A percentile compares a stretch with the other conserved stretches of the same genome.
phyloP scores from a whole-genome alignment of 1,140 invertebrate genomes.

The Diorhabda carinulata region DNA sequence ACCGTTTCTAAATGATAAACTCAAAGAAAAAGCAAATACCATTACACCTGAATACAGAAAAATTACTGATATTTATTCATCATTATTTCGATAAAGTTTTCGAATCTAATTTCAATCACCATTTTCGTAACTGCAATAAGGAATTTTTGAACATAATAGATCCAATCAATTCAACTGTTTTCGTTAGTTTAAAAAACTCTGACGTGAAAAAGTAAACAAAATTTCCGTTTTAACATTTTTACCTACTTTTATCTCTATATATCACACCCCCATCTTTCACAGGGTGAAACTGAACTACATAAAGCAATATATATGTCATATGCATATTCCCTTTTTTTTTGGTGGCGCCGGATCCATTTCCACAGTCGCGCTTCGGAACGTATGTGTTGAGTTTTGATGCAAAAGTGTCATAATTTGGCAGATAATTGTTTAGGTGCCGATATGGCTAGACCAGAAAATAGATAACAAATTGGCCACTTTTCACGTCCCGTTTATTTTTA shows the following conservation, averaged over 20 bases:
- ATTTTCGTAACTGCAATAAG: too few species aligned
- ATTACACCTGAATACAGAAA: too few species aligned
- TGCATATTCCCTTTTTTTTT: conserved; percentile 11
- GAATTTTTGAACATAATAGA: too few species aligned
- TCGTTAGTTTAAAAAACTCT: too few species aligned
- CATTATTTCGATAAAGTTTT: too few species aligned
- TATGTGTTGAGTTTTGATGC: conserved; percentile 13
- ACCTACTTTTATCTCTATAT: not conserved
- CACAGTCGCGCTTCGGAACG: not conserved
- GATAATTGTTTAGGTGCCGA: conserved; percentile 33
- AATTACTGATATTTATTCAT: too few species aligned
- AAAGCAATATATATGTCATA: conserved; percentile 25
- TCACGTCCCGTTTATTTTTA: conserved; percentile 6
- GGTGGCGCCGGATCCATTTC: conserved; percentile 24
- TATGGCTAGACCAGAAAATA: conserved; percentile 27
- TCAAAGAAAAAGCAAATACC: too few species aligned
- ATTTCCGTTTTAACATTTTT: too few species aligned
- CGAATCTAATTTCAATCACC: too few species aligned
- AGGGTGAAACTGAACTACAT: conserved; percentile 17
- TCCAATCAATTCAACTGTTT: too few species aligned
- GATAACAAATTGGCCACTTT: conserved; percentile 36
- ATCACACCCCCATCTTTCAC: not conserved
- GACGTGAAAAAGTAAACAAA: too few species aligned
- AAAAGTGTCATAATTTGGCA: conserved; percentile 37
- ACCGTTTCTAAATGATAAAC: too few species aligned